Evolutionary conservation across 2,797 vertebrate species (phyloP), one percentile per base, ranked within the genome.

Genomic region (Coreius guichenoti): DNA sequence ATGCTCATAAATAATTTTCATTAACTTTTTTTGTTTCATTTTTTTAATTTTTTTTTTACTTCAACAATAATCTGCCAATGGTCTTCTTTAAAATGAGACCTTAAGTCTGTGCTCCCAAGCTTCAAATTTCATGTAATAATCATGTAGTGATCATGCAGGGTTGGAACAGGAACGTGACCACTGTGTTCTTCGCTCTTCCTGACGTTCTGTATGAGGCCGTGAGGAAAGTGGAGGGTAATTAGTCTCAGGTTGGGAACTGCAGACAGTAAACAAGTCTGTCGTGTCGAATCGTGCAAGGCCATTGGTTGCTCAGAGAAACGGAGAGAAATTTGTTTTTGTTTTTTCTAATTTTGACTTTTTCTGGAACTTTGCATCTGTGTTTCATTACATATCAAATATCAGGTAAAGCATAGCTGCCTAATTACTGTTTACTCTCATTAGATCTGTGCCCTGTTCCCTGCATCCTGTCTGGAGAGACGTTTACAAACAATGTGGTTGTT

Each of bases 371-470:
- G 68, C 91, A 93, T 92, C 93, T 90, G 92, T 80, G 12, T 90
- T 91, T 90, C 88, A 91, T 93, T 93, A 88, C 83, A 84, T 86
- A 90, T 86, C 87, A 85, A 90, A 91, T 91, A 93, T 89, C 88
- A 90, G 90, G 89, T 91, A 91, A 93, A 92, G 90, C 90, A 92
- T 91, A 89, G 83, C 87, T 90, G 83, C 80, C 68, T 92, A 93
- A 93, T 91, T 87, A 89, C 91, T 92, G 90, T 93, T 94, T 92
- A 93, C 91, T 86, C 90, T 56, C 61, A n/a, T 68, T 54, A 73
- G 80, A 83, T 43, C 23, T 81, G 73, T 69, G 51, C 61, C 77
- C 68, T 86, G 56, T 86, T 68, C 87, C 73, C 85, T 80, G 88
- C 83, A 87, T 89, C 89, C 82, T 82, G 75, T 82, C 87, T 84